Evolutionary conservation across 1,140 invertebrate genomes (phyloP), one percentile per base, ranked within the genome.

Genomic region (Achroia grisella): DNA sequence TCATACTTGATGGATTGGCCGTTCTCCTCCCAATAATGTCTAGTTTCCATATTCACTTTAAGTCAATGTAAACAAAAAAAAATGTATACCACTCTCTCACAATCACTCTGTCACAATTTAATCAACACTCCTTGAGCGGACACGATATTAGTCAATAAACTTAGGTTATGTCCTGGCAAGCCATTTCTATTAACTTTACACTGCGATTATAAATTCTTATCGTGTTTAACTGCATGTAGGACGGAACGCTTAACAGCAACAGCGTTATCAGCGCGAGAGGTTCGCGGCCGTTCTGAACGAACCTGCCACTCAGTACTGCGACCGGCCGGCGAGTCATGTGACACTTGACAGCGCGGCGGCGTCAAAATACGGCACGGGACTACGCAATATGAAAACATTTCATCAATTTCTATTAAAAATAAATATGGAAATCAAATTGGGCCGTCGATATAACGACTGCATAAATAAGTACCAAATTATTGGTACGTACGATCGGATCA

Each of bases 11-110:
- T 74, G 59, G 60, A 33, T 62, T 73, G 76, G 39, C 76, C 77
- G 52, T 80, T 84, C 52, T 84, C 80, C 52, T 81, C 77, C 80
- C 80, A 84, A 56, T 80, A 84, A 57, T 80, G 62, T 44, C 71
- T 64, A 46, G 69, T 75, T 73, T 80, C 77, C 77, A 81, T 81
- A 63, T 69, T 79, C 40, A 78, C 66, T 58, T 61, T 49, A 58
- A 58, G 32, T 46, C 53, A 61, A 44, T 56, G 56, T 13, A 65
- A 70, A 56, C 4, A 31, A 6, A n/a, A 14, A 35, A 37, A 15
- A 37, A 13, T 64, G 39, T 42, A 39, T 37, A 62, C 48, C 64
- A 72, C 70, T 53, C 45, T 60, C 42, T 56, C 54, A 68, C n/a
- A n/a, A n/a, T n/a, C n/a, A 36, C 61, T 73, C 65, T 49, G 39